Conservation (phyloP, 2,888 invertebrate species). For the Dinocampus coccinellae region DNA sequence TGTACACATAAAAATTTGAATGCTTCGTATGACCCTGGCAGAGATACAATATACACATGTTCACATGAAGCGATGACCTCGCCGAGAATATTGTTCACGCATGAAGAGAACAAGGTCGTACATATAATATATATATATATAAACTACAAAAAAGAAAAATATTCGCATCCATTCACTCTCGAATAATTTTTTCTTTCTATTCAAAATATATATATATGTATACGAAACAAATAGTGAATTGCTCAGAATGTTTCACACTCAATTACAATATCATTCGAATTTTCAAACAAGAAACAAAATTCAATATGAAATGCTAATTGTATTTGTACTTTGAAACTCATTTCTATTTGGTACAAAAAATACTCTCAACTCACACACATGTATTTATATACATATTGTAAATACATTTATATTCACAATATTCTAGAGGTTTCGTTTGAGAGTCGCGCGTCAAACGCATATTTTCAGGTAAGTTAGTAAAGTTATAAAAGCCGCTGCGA, state of each 20-base stretch:
- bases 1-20: constrained; percentile 25
- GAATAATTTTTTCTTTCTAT: neutral
- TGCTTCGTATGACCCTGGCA: constrained; percentile 20
- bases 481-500: neutral
- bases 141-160: neutral
- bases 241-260: neutral
- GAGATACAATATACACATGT: neutral
- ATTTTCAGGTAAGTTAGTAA: constrained; percentile 25
- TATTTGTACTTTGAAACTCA: neutral
- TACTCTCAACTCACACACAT: neutral
- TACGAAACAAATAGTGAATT: neutral
- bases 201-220: neutral
- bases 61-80: neutral
- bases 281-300: neutral
- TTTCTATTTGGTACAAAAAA: neutral
- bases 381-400: neutral
- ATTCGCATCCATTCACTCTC: neutral
- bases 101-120: neutral
- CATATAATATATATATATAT: no score
- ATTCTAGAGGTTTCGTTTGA: neutral
- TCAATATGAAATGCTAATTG: neutral
- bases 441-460: neutral
- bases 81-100: constrained; percentile 1
- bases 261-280: neutral
- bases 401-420: neutral